Conservation (phyloP, 2,888 invertebrate genomes). For the Temnothorax ravouxi region DNA sequence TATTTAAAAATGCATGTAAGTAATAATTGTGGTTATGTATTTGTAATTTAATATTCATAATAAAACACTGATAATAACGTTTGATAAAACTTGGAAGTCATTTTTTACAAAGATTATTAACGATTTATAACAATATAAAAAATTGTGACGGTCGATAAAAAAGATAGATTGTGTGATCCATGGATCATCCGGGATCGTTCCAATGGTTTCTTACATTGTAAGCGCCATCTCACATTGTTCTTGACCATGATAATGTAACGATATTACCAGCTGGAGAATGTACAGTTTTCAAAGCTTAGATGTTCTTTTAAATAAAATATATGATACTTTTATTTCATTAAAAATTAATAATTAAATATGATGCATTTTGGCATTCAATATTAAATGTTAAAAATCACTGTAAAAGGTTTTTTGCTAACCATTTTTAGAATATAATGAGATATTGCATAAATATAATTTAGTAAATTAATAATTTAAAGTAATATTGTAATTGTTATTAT, state of each 20-base stretch:
- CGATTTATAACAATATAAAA: neutral
- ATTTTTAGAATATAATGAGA: neutral
- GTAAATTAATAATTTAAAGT: neutral
- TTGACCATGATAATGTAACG: neutral
- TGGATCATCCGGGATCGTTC: neutral
- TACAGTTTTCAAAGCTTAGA: constrained; percentile 2
- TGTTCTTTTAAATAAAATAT: constrained; percentile 14
- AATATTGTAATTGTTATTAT: neutral
- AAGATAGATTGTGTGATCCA: neutral
- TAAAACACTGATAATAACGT: neutral
- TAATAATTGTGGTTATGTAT: neutral
- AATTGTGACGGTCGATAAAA: constrained; percentile 27
- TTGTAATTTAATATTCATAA: constrained; percentile 17
- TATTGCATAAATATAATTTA: neutral
- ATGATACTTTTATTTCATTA: neutral
- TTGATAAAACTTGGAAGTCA: neutral
- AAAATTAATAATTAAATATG: neutral
- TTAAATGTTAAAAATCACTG: neutral
- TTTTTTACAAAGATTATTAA: neutral
- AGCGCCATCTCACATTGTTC: constrained; percentile 35
- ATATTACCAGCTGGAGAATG: constrained; percentile 31
- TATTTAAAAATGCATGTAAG: neutral
- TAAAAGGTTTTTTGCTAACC: neutral
- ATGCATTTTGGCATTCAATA: neutral
- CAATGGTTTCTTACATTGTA: neutral